Conservation (phyloP, 2,888 invertebrate species). For the Leucophenga montana region DNA sequence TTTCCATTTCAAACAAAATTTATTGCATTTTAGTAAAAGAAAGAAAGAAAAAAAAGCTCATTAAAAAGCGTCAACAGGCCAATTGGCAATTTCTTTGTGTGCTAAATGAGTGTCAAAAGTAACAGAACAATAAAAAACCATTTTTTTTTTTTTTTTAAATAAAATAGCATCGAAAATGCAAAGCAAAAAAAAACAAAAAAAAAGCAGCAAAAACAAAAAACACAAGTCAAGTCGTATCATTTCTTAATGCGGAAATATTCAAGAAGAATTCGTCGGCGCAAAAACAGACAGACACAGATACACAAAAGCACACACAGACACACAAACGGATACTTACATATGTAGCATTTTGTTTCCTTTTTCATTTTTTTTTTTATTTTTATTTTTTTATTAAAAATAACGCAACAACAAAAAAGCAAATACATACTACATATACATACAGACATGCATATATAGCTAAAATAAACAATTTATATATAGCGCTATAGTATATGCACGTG, state of each 20-base stretch:
- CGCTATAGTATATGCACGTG: constrained; percentile 16
- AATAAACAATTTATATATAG: constrained; percentile 40
- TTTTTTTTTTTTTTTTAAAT: no score
- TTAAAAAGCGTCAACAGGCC: neutral
- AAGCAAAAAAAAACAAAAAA: constrained; percentile 35
- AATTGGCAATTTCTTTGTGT: neutral
- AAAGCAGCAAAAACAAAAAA: constrained; percentile 33
- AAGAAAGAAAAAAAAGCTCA: neutral
- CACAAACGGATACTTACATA: constrained; percentile 21
- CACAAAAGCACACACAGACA: constrained; percentile 24
- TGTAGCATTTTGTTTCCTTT: constrained; percentile 26
- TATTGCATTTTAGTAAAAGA: no score
- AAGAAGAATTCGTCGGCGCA: constrained; percentile 45
- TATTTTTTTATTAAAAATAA: constrained; percentile 32
- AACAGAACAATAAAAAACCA: neutral
- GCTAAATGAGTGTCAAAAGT: no score
- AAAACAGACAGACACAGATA: neutral
- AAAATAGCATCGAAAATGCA: constrained; percentile 23
- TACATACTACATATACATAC: constrained; percentile 40
- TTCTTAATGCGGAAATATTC: constrained; percentile 64
- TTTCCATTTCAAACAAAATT: no score
- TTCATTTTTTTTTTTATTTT: no score
- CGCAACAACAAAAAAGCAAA: constrained; percentile 30
- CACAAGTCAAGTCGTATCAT: constrained; percentile 48
- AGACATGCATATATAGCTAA: constrained; percentile 38